Conservation (phyloP, 2,888 invertebrate species). For the Dolichopus griseipennis region DNA sequence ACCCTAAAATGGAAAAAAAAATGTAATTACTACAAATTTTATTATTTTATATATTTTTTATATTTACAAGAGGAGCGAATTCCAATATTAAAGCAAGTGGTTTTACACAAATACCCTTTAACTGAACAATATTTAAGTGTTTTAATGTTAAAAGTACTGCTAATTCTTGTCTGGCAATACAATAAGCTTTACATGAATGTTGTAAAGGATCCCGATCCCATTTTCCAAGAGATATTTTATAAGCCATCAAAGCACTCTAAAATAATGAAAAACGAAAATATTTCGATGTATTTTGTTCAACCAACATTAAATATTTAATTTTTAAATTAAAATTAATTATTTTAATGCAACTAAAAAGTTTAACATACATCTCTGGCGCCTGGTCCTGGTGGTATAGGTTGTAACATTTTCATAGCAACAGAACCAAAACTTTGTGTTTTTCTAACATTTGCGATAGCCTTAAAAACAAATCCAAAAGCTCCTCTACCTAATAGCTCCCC, state of each 20-base stretch:
- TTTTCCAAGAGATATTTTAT: constrained; percentile 65
- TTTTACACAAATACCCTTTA: constrained; percentile 80
- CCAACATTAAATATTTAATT: no score
- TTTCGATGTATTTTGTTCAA: not conserved
- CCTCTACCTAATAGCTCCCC: constrained; percentile 82
- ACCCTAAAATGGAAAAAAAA: constrained; percentile 51
- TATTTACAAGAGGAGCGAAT: constrained; percentile 62
- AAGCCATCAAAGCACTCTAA: constrained; percentile 42
- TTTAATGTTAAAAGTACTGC: constrained; percentile 74
- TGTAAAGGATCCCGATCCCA: constrained; percentile 91
- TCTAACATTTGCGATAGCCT: constrained; percentile 59
- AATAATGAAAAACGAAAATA: constrained; percentile 11
- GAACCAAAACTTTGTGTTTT: constrained; percentile 51
- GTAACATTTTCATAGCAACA: constrained; percentile 92
- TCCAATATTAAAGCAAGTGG: constrained; percentile 84
- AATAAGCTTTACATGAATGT: constrained; percentile 91
- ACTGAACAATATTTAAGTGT: constrained; percentile 86
- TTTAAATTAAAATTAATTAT: not conserved
- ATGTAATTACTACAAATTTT: not conserved
- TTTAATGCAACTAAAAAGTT: constrained; percentile 5
- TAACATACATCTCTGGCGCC: constrained; percentile 38
- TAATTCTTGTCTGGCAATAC: constrained; percentile 90
- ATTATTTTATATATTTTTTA: not conserved
- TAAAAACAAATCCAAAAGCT: constrained; percentile 95
- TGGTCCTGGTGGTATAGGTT: constrained; percentile 77